A percentile compares a stretch with the other conserved stretches of the same genome.
Conservation (phyloP, 2,888 invertebrate species). For the Epistrophella euchroma region DNA sequence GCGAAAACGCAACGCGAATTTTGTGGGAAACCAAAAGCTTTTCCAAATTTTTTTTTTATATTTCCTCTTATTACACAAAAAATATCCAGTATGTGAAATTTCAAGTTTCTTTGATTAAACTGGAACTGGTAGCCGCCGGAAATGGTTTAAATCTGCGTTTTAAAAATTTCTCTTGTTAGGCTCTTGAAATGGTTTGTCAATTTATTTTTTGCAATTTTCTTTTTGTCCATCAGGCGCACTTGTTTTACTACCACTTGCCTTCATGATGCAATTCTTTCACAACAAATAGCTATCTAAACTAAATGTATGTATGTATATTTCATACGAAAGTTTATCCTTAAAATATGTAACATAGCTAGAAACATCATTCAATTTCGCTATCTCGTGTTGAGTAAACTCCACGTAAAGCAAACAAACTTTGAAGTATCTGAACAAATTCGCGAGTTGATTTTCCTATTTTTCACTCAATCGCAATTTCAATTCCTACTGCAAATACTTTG, state of each 20-base stretch:
- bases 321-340: not conserved
- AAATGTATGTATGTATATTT: not conserved
- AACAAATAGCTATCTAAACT: not conserved
- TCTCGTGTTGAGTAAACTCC: constrained; percentile 11
- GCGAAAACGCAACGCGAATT: too few relatives aligned
- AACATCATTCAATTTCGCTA: constrained; percentile 37
- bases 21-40: too few relatives aligned
- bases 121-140: too few relatives aligned
- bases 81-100: too few relatives aligned
- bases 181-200: constrained; percentile 12
- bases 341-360: not conserved
- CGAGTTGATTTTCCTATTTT: constrained; percentile 73
- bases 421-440: constrained; percentile 68
- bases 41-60: too few relatives aligned
- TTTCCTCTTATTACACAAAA: too few relatives aligned
- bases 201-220: constrained; percentile 32
- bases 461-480: constrained; percentile 74
- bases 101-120: too few relatives aligned
- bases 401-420: constrained; percentile 62
- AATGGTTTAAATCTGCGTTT: too few relatives aligned
- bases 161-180: not conserved
- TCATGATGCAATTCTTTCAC: not conserved
- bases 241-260: constrained; percentile 34
- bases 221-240: not conserved
- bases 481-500: constrained; percentile 65